Evolutionary conservation across 2,888 invertebrate species (phyloP).

Genomic region (Rhodophaea formosa): DNA sequence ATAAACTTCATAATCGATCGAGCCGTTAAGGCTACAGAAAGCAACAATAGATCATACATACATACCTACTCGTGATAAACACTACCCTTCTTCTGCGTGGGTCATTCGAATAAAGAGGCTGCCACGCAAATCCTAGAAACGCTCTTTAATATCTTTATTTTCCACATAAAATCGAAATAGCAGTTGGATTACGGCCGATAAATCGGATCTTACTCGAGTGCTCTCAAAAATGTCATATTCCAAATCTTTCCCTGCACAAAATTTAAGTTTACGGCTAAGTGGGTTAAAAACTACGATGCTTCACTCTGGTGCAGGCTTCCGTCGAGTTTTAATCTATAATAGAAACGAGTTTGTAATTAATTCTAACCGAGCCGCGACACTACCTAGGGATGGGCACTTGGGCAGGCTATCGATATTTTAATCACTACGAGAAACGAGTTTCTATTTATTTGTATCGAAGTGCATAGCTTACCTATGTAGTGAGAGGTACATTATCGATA

Average conservation of each 20-base stretch:
- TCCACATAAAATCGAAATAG: neutral
- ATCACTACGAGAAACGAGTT: too few relatives aligned
- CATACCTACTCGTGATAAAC: too few relatives aligned
- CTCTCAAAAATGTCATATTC: neutral
- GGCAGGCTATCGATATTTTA: neutral
- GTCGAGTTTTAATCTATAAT: constrained; percentile 6
- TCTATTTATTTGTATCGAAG: too few relatives aligned
- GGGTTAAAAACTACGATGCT: constrained; percentile 8
- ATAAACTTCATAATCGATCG: too few relatives aligned
- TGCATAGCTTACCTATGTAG: too few relatives aligned
- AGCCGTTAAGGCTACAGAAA: too few relatives aligned
- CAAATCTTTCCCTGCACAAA: neutral
- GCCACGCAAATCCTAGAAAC: too few relatives aligned
- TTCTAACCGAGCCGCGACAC: constrained; percentile 9
- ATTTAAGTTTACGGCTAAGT: constrained; percentile 6
- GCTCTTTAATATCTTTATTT: neutral
- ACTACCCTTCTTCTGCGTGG: too few relatives aligned
- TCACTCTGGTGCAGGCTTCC: neutral
- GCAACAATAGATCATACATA: too few relatives aligned
- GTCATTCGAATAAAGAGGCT: too few relatives aligned
- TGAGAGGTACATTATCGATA: too few relatives aligned
- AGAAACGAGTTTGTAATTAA: constrained; percentile 14
- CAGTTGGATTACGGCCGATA: neutral
- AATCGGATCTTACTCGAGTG: neutral
- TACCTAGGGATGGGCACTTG: neutral